Evolutionary conservation across 2,888 invertebrate genomes (phyloP), one percentile per base, ranked within the genome.

Genomic region (Aphodius sticticus): DNA sequence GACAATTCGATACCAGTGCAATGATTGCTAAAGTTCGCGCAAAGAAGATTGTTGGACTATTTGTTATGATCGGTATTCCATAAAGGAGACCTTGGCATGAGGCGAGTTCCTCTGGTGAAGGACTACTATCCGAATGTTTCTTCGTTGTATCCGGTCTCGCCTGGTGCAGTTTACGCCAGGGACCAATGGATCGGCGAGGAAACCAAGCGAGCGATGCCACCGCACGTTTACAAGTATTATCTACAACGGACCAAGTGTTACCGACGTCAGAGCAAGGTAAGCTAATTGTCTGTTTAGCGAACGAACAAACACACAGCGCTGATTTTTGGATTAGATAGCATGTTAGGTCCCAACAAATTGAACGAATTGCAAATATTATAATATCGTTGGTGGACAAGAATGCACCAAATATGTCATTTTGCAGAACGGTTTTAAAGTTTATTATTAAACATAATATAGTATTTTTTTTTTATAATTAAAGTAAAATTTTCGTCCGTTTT

Each of bases 141-240:
- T 76, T 86, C 86, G 53, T 83, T 86, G 79, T 86, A 86, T 82
- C 86, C 87, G 70, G 83, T 84, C 53, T 86, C 87, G 69, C 85
- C 88, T 77, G 81, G 83, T 80, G 80, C 82, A 77, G 36, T 37
- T 35, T 35, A 35, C 36, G 76, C 80, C 78, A 85, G 86, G 81
- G 87, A 89, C 81, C 87, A 88, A 82, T 93, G 93, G 93, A 93
- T 93, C 86, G 93, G 93, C 77, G 92, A 93, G 87, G 93, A 93
- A 87, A 93, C 93, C 76, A 92, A 92, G 83, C 90, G 91, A 70
- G 90, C 92, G 7, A 87, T 93, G 86, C 93, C 93, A 12, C 90
- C 91, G 2, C 93, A 93, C 86, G 92, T 93, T 85, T 93, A 92
- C 88, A 92, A 93, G 87, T 93, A 93, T 88, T 93, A 93, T 87